Evolutionary conservation across 2,888 invertebrate genomes (phyloP), one percentile per base, ranked within the genome.

Genomic region (Pasiphila rectangulata): DNA sequence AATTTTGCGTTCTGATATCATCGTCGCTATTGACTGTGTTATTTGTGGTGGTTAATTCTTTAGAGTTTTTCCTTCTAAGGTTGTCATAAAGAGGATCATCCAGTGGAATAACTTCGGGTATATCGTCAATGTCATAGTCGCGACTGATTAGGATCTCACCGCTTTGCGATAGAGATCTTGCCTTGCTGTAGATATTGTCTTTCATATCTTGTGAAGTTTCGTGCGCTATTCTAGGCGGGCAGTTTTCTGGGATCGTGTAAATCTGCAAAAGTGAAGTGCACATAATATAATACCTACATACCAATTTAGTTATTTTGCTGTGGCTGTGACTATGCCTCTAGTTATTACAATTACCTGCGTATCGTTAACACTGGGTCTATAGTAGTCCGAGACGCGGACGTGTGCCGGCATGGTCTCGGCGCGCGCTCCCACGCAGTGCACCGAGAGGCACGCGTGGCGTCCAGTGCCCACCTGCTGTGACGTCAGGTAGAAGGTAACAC

Each of bases 311-410:
- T n/a, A n/a, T n/a, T n/a, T n/a, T n/a, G n/a, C n/a, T n/a, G n/a
- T n/a, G n/a, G n/a, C n/a, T n/a, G n/a, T n/a, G n/a, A n/a, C n/a
- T n/a, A n/a, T n/a, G n/a, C n/a, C n/a, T n/a, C n/a, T n/a, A n/a
- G n/a, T n/a, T n/a, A n/a, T n/a, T n/a, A n/a, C n/a, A n/a, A 1
- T n/a, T 72, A 92, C 92, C 76, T 88, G 89, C 0, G 89, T 86
- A 38, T 90, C 80, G 13, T 82, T 85, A 15, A 88, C 67, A 40
- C 85, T 85, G 0, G 92, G 92, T 32, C 88, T 89, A 62, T 93
- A 94, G 61, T 94, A 94, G 74, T 94, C 93, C 36, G 90, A 86
- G 0, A 93, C 68, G 46, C 87, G 89, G 1, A 90, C 89, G 50
- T 89, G 83, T 0, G 91, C 92, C 0, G 92, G 89, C 13, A 84